Conservation (phyloP, 1,140 invertebrate species). For the Apis cerana region DNA sequence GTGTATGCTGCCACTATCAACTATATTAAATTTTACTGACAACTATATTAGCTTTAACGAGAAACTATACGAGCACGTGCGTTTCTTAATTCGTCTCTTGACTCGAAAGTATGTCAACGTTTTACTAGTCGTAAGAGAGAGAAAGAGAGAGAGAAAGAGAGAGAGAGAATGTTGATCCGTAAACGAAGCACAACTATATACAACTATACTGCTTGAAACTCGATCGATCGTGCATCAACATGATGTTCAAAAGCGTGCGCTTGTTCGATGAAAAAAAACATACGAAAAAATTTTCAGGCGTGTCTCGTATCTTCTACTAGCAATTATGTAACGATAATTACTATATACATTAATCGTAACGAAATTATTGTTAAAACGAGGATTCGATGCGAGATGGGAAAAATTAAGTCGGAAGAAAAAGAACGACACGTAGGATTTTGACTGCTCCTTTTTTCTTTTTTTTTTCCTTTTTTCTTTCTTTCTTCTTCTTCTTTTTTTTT, state of each 20-base stretch:
- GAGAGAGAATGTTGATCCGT: background rate
- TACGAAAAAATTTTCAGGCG: constrained; percentile 25
- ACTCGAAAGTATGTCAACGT: background rate
- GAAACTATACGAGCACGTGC: background rate
- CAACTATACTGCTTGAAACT: background rate
- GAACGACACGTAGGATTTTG: background rate
- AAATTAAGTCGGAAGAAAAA: background rate
- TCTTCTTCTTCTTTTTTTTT: background rate
- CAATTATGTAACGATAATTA: constrained; percentile 34
- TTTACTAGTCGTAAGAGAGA: constrained; percentile 3
- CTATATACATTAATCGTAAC: constrained; percentile 60
- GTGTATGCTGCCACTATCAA: constrained; percentile 21
- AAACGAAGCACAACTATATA: background rate
- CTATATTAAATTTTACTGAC: constrained; percentile 15
- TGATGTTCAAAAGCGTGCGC: constrained; percentile 18
- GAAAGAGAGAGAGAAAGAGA: background rate
- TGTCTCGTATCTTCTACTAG: constrained; percentile 62
- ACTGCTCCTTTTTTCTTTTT: background rate
- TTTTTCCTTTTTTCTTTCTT: background rate
- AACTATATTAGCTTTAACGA: constrained; percentile 28
- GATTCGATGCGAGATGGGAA: background rate
- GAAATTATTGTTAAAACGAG: constrained; percentile 64
- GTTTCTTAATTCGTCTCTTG: constrained; percentile 6
- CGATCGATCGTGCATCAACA: constrained; percentile 10
- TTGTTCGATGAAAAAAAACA: constrained; percentile 7